Base-by-base conservation (phyloP, 2,113 vertebrate genomes). In the Mugil cephalus region DNA sequence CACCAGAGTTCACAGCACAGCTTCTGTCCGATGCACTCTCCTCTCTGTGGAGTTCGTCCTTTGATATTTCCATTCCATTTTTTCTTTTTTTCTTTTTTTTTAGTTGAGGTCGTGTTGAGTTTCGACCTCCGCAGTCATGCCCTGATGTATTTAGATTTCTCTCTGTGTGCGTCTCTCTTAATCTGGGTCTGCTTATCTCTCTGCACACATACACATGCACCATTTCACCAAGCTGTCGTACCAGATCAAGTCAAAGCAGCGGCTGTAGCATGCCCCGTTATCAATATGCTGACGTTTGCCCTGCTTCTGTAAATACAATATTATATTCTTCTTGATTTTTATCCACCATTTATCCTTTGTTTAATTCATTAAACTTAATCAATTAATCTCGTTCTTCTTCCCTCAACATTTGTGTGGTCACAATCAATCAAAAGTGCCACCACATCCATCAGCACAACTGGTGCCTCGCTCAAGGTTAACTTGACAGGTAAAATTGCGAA, bases 131-230 rank as follows among this genome's bases (percentile, higher is more conserved):
- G 17, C 51, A 36, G 48, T 21, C 24, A 18, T 30, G 0, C 3
- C 30, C 34, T 18, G 40, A 46, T 24, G 11, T 21, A 17, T 30
- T 67, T 61, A 21, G 51, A 39, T 54, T 56, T 12, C 35, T 46
- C 36, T 62, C 19, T 8, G 5, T 69, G 5, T 69, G 21, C 69
- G 19, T 48, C 47, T 56, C 51, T 59, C 39, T 64, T 65, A 40
- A 52, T 63, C 45, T 68, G 34, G 17, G 19, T 71, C 51, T 38
- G 21, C 24, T 66, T 56, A 67, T 68, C 19, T 42, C 15, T 15
- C 15, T 6, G 35, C 54, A 39, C 17, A 39, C 35, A 13, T 24
- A 36, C 15, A 46, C 50, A 30, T 14, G 10, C 24, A 0, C 30
- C 47, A 46, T 63, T 48, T 40, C 17, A 40, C 38, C 65, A 68